Conservation (phyloP, 2,888 invertebrate species). For the Chalcis sispes region DNA sequence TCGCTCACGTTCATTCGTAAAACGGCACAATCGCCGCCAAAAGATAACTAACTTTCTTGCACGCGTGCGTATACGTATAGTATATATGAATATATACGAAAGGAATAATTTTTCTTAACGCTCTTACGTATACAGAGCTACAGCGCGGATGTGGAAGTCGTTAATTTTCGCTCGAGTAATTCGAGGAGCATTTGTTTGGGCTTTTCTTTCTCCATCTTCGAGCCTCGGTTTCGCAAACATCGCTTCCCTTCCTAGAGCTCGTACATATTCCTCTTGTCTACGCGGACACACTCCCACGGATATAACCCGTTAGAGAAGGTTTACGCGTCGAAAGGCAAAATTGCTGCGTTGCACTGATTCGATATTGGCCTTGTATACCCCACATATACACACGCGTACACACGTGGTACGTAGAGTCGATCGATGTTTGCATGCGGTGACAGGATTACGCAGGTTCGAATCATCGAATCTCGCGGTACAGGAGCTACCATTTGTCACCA, state of each 20-base stretch:
- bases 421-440: conserved; percentile 64
- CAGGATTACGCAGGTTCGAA: conserved; percentile 67
- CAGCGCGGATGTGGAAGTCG: conserved; percentile 52
- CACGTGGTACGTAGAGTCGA: conserved; percentile 68
- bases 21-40: background rate
- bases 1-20: conserved; percentile 24
- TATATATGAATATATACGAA: no score
- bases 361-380: background rate
- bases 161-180: conserved; percentile 55
- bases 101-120: background rate
- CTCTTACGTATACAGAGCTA: background rate
- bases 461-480: conserved; percentile 71
- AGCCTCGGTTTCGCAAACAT: background rate
- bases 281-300: background rate
- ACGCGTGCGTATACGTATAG: conserved; percentile 6
- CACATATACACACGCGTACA: conserved; percentile 7
- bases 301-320: background rate
- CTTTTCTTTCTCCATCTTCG: conserved; percentile 20
- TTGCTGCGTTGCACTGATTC: conserved; percentile 27
- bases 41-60: no score
- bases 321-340: conserved; percentile 9
- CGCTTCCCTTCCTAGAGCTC: conserved; percentile 1
- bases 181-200: conserved; percentile 49
- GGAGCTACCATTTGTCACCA: conserved; percentile 70
- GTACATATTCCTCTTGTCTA: background rate